A percentile compares a stretch with the other conserved stretches of the same genome.
These are phyloP conservation scores for Phenacoccus solenopsis DNA, from an alignment of 1,140 invertebrate species.

Conservation along the genomic window DNA sequence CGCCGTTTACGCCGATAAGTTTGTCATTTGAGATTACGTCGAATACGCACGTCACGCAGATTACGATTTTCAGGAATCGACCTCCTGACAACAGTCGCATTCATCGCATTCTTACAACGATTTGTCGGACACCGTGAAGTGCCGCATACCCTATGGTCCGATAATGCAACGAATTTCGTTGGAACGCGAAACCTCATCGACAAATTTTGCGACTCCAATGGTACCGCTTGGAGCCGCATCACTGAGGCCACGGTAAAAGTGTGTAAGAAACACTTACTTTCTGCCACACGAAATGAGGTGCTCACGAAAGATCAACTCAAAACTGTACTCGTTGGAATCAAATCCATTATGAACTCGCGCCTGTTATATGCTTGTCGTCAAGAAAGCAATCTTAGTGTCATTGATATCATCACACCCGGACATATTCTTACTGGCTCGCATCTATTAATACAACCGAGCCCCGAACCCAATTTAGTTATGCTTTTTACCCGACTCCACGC, in stretches of 20 bases:
- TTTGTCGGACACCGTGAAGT: constrained; percentile 33
- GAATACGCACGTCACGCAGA: too few species aligned
- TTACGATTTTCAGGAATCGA: too few species aligned
- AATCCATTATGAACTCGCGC: constrained; percentile 32
- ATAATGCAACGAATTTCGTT: constrained; percentile 34
- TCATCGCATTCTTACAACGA: constrained; percentile 31
- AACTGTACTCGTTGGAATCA: constrained; percentile 22
- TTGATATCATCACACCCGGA: constrained; percentile 27
- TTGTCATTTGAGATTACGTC: too few species aligned
- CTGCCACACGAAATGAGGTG: background rate
- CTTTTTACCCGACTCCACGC: background rate
- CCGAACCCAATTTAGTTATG: background rate
- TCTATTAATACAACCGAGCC: too few species aligned
- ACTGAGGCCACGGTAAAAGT: constrained; percentile 32
- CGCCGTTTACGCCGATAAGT: too few species aligned
- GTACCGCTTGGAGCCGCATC: constrained; percentile 30
- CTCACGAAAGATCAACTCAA: background rate
- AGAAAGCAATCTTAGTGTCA: background rate
- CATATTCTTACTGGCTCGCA: constrained; percentile 28
- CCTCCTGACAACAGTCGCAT: too few species aligned
- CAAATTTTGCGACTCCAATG: constrained; percentile 20
- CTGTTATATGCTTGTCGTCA: constrained; percentile 29
- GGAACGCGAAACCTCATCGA: constrained; percentile 3
- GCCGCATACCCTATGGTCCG: constrained; percentile 29
- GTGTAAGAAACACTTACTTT: constrained; percentile 24